A percentile compares a stretch with the other conserved stretches of the same genome.
Conservation (phyloP, 2,888 invertebrate genomes). For the Aphodius sticticus region DNA sequence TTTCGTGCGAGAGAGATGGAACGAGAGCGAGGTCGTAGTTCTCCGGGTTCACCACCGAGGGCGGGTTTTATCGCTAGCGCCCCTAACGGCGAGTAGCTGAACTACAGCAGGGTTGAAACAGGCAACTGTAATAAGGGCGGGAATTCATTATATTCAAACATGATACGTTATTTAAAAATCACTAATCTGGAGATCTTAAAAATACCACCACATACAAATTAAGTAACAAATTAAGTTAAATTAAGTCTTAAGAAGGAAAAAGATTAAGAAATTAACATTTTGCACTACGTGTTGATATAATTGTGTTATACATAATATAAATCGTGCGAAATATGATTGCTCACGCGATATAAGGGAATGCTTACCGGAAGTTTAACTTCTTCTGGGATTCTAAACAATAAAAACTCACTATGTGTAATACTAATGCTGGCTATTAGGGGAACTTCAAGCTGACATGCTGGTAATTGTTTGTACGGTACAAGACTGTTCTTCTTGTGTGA, state of each 20-base stretch:
- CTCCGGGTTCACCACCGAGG: conserved; percentile 40
- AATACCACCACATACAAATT: background rate
- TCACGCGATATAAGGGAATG: background rate
- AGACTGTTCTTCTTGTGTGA: background rate
- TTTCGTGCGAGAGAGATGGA: conserved; percentile 10
- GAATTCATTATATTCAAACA: background rate
- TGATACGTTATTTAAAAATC: background rate
- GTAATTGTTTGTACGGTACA: background rate
- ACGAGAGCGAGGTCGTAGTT: conserved; percentile 36
- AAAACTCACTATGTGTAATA: background rate
- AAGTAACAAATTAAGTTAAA: background rate
- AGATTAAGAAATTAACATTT: background rate
- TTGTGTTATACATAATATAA: conserved; percentile 4
- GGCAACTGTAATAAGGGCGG: background rate
- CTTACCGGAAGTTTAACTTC: background rate
- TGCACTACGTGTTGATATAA: background rate
- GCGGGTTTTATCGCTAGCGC: conserved; percentile 40
- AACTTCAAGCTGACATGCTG: background rate
- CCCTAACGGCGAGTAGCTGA: conserved; percentile 42
- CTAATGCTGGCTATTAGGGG: background rate
- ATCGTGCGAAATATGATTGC: background rate
- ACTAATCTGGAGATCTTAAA: background rate
- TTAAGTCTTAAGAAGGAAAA: background rate
- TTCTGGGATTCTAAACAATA: background rate
- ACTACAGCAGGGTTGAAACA: conserved; percentile 29